These are phyloP conservation scores for Galeruca laticollis DNA, from an alignment of 2,888 invertebrate genomes.

Conservation along the genomic window DNA sequence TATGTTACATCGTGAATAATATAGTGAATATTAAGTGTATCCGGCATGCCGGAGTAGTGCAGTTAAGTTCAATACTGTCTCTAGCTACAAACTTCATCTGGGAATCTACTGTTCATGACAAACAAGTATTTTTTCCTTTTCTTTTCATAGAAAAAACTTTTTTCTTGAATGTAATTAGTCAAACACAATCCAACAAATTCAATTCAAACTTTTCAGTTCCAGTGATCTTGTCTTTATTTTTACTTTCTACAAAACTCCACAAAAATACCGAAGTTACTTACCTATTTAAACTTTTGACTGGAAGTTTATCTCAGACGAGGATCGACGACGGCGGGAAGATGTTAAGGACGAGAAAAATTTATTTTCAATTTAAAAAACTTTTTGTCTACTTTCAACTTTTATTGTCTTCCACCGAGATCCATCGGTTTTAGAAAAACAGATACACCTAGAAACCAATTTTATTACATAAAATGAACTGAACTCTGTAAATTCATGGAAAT, in stretches of 20 bases:
- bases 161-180: constrained; percentile 11
- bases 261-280: constrained; percentile 18
- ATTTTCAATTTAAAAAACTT: constrained; percentile 31
- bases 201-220: constrained; percentile 21
- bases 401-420: constrained; percentile 22
- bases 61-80: no score
- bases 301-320: constrained; percentile 16
- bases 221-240: constrained; percentile 19
- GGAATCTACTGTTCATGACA: neutral
- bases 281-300: constrained; percentile 22
- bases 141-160: neutral
- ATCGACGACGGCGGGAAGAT: constrained; percentile 11
- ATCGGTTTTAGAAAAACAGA: neutral
- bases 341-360: constrained; percentile 23
- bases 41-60: no score
- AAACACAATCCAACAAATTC: constrained; percentile 12
- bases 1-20: no score
- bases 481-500: no score
- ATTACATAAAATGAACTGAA: no score
- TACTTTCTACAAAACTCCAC: constrained; percentile 9
- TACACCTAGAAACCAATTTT: constrained; percentile 1
- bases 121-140: neutral
- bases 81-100: no score
- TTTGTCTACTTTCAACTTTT: constrained; percentile 19
- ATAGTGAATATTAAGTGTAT: no score